Base-by-base conservation (phyloP, 2,113 vertebrate species). In the Trichechus manatus region DNA sequence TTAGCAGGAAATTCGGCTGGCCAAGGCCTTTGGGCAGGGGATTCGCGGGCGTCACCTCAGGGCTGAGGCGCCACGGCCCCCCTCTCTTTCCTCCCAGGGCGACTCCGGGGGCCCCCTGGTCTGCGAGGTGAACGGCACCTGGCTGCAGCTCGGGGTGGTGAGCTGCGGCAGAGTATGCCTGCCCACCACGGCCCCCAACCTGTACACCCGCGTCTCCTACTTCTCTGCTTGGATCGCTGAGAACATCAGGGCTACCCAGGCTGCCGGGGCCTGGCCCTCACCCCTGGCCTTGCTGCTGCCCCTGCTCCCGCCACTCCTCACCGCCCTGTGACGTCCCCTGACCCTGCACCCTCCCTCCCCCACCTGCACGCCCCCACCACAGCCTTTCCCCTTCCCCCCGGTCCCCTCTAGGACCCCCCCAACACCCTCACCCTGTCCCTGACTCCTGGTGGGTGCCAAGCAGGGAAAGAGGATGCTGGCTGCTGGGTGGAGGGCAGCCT, bases 331-430 rank as follows among this genome's bases (percentile, higher is more conserved):
- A 78, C 3, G 1, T 14, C 36, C 27, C 4, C 61, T 13, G 11
- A 0, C 29, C 64, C n/a, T 22, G 17, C 10, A 4, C 36, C 17
- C 25, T n/a, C 44, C 31, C 44, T 5, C 8, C 6, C 19, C 23
- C 1, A 15, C 27, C 7, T 1, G 2, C 68, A 42, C 33, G 0
- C 3, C 14, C 82, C n/a, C 61, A 15, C 27, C 36, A n/a, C 20
- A 39, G 27, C 80, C 31, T 17, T 14, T 20, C 6, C 42, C 33
- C 31, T 9, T 2, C 42, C 36, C 59, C 29, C 61, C 44, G 50
- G 4, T 31, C 10, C 2, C 1, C 14, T n/a, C 70, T 47, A 22
- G 53, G 53, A 22, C 23, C 9, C 25, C 70, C 5, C 29, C 17
- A 25, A 59, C 68, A 19, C 22, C 8, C 44, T 31, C 6, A 2